Base-by-base conservation (phyloP, 2,113 vertebrate species). In the Sphyrna mokarran region DNA sequence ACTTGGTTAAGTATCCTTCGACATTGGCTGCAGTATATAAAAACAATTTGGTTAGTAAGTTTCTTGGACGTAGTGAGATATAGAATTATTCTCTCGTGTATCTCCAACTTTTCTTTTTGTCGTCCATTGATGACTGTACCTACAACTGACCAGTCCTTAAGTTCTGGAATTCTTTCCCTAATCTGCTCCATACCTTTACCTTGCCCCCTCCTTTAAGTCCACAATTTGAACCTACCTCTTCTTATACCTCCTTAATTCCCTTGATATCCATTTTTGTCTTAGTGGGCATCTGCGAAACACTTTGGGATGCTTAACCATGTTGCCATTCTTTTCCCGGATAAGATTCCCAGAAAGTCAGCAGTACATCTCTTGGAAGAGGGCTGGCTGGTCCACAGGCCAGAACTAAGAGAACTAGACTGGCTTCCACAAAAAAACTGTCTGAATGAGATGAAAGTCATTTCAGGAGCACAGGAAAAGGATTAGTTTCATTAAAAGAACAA, bases 371-470 rank as follows among this genome's bases (percentile, higher is more conserved):
- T 91, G 89, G 13, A 58, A 91, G n/a, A 37, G 14, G 33, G 33
- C 3, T 9, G 13, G 33, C 16, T 91, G 89, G 58, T 63, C 33
- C 33, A 8, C 33, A 63, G 89, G 29, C 29, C 85, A 29, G 37
- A 13, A 18, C 3, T 66, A 14, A 18, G 20, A 63, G 58, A 63
- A 1, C 6, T n/a, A 63, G 58, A 66, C 33, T 63, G 14, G 58
- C 33, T 58, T 91, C 6, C n/a, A 29, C 33, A n/a, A 91, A 63
- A 54, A 63, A 63, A 18, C n/a, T 29, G 33, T 91, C 58, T 66
- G 89, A 37, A n/a, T 13, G 58, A n/a, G 89, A 66, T 91, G 58
- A 91, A 91, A 63, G 89, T 37, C 58, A 22, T 91, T 91, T 91
- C 33, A 20, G 89, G 5, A 87, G 23, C 85, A 87, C 43, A 87